Evolutionary conservation across 2,113 vertebrate genomes (phyloP).

Genomic region (Canis aureus): DNA sequence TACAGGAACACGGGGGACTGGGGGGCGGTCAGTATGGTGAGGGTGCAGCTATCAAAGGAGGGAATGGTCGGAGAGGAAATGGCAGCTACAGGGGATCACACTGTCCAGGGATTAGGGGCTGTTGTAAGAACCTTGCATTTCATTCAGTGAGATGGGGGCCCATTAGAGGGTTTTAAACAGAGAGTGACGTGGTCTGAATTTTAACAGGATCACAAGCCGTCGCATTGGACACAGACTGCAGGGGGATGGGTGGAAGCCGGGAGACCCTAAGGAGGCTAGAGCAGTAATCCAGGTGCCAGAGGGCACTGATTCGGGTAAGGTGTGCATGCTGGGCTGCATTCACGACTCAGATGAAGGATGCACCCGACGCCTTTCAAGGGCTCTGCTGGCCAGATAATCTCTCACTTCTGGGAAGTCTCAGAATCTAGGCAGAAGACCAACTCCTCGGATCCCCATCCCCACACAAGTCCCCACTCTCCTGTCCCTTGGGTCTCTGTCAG

Average conservation of each 20-base stretch:
- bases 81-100: background rate
- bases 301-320: background rate
- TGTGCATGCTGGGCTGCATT: background rate
- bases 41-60: background rate
- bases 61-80: background rate
- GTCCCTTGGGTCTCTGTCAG: background rate
- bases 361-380: background rate
- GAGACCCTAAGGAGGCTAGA: background rate
- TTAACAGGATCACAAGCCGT: background rate
- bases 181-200: background rate
- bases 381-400: background rate
- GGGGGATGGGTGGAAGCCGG: background rate
- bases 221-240: background rate
- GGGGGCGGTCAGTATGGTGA: background rate
- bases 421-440: background rate
- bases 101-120: background rate
- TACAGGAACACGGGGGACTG: background rate
- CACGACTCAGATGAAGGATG: background rate
- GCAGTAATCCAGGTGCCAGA: background rate
- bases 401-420: background rate
- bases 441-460: fast-evolving
- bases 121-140: background rate
- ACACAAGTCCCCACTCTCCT: background rate
- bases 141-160: background rate
- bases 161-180: background rate